Conservation (phyloP, 35 echinoderm and acorn worm species). For the Nesometra sesokonis region DNA sequence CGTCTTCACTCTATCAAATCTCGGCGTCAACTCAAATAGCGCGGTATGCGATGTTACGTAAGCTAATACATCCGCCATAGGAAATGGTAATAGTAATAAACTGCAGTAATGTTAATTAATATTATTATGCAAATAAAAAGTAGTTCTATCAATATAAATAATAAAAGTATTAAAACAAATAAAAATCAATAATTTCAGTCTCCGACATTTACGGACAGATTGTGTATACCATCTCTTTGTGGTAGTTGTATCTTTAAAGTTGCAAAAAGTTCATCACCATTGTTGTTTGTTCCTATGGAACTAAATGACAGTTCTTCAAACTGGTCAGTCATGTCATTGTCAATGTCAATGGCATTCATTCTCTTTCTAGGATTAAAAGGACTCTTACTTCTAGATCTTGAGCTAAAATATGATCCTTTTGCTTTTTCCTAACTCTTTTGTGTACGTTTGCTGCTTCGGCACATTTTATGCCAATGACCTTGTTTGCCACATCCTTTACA, state of each 20-base stretch:
- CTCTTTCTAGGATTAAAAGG: background rate
- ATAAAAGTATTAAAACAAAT: too few relatives aligned
- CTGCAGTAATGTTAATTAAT: too few relatives aligned
- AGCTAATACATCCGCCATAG: too few relatives aligned
- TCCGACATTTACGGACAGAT: too few relatives aligned
- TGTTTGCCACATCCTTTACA: conserved; percentile 11
- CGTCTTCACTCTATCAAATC: background rate
- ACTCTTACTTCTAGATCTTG: background rate
- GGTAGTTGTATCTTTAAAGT: background rate
- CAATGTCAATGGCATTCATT: background rate
- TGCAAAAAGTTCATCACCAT: background rate
- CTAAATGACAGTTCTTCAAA: background rate
- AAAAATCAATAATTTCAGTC: too few relatives aligned
- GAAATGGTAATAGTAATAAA: background rate
- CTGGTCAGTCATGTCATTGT: background rate
- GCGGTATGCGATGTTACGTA: background rate
- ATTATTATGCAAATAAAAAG: too few relatives aligned
- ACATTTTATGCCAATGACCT: background rate
- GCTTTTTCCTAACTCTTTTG: background rate
- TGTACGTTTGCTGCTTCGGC: background rate
- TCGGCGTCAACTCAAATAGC: background rate
- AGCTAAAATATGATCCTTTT: background rate
- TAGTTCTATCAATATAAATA: background rate
- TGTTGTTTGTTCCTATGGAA: background rate
- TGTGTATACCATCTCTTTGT: background rate